These are phyloP conservation scores for Nymphalis c-album DNA, from an alignment of 2,888 invertebrate species.

Conservation along the genomic window DNA sequence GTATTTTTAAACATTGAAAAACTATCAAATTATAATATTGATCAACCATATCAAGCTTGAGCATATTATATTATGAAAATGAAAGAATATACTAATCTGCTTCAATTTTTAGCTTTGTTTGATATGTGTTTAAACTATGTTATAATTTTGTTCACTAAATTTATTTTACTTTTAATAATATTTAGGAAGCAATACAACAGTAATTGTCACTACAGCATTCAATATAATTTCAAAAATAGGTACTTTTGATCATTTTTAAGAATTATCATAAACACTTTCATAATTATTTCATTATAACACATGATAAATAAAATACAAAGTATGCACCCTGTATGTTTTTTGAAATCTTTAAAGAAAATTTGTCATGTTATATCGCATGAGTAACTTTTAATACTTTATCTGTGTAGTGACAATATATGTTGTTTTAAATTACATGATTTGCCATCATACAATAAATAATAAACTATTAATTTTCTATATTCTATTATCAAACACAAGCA, in stretches of 20 bases:
- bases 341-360: background rate
- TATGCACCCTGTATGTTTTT: constrained; percentile 10
- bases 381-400: background rate
- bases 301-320: background rate
- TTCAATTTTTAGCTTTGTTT: background rate
- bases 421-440: background rate
- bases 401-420: constrained; percentile 14
- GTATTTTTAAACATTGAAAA: too few relatives aligned
- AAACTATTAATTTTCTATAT: constrained; percentile 8
- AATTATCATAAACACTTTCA: background rate
- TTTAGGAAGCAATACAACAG: background rate
- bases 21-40: too few relatives aligned
- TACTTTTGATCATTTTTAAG: too few relatives aligned
- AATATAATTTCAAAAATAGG: too few relatives aligned
- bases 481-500: constrained; percentile 30
- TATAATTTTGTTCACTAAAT: too few relatives aligned
- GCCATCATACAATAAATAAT: background rate
- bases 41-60: too few relatives aligned
- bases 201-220: background rate
- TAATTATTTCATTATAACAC: background rate
- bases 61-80: too few relatives aligned
- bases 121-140: constrained; percentile 4
- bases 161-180: background rate
- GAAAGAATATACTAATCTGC: too few relatives aligned
- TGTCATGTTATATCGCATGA: background rate